Evolutionary conservation across 2,888 invertebrate species (phyloP).

Genomic region (Rhorus exstirpatorius): DNA sequence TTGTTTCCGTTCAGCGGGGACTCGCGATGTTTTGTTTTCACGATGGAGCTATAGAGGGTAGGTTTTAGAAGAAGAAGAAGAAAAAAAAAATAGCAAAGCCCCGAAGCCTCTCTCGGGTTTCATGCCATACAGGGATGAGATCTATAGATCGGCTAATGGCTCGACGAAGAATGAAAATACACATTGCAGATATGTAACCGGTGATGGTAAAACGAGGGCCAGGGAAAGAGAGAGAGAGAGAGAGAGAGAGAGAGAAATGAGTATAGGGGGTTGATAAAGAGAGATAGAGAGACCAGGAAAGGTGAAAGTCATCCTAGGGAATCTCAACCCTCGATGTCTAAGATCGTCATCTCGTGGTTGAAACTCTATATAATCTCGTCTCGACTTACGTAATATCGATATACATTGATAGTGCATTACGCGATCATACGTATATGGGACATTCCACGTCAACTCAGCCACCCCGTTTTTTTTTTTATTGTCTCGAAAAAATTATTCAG

Average conservation of each 20-base stretch:
- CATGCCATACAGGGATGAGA: background rate
- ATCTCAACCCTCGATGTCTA: too few relatives aligned
- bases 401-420: too few relatives aligned
- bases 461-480: too few relatives aligned
- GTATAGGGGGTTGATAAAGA: background rate
- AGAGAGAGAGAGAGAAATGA: slow-evolving; percentile 9
- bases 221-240: slow-evolving; percentile 13
- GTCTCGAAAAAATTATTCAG: too few relatives aligned
- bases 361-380: too few relatives aligned
- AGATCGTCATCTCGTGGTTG: too few relatives aligned
- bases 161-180: slow-evolving; percentile 29
- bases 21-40: slow-evolving; percentile 50
- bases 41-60: slow-evolving; percentile 14
- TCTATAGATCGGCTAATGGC: slow-evolving; percentile 49
- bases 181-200: background rate
- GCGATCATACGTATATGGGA: too few relatives aligned
- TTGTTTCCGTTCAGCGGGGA: slow-evolving; percentile 31
- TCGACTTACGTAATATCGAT: too few relatives aligned
- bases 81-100: background rate
- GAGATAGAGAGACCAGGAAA: too few relatives aligned
- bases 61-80: background rate
- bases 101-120: background rate
- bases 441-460: too few relatives aligned
- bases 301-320: too few relatives aligned
- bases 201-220: background rate